Evolutionary conservation across 37 sponge, comb jelly and placozoan genomes (phyloP).

Genomic region (Bolinopsis microptera): DNA sequence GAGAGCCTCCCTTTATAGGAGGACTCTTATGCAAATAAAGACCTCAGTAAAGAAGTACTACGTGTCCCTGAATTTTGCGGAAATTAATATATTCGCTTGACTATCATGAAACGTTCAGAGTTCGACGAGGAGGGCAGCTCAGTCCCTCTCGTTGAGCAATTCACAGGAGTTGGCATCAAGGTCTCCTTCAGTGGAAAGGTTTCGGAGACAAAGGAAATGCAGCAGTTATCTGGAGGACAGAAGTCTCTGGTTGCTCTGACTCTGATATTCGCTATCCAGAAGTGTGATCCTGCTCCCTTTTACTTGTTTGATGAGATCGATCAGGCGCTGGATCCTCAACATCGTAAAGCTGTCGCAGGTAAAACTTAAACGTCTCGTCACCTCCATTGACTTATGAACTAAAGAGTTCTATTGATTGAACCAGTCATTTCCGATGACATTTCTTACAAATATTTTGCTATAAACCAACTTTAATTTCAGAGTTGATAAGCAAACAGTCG

Average conservation of each 20-base stretch:
- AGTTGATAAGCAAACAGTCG: conserved; percentile 83
- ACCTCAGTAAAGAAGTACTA: too few relatives aligned
- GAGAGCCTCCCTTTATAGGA: too few relatives aligned
- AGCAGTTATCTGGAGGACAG: conserved; percentile 98
- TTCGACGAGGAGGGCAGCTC: conserved; percentile 65
- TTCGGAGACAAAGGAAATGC: conserved; percentile 87
- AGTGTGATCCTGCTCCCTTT: conserved; percentile 99
- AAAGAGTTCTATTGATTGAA: too few relatives aligned
- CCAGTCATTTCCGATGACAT: too few relatives aligned
- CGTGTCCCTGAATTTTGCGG: too few relatives aligned
- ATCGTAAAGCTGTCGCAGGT: conserved; percentile 94
- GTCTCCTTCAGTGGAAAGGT: conserved; percentile 88
- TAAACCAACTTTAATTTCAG: conserved; percentile 68
- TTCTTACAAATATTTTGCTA: too few relatives aligned
- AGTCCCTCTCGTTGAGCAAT: conserved; percentile 67
- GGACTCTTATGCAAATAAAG: too few relatives aligned
- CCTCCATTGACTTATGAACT: too few relatives aligned
- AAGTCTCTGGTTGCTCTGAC: conserved; percentile 95
- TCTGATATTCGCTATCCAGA: conserved; percentile 98
- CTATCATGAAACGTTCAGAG: conserved; percentile 81
- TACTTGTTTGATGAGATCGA: conserved; percentile 99
- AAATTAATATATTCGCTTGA: too few relatives aligned
- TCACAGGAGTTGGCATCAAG: conserved; percentile 79
- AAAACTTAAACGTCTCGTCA: too few relatives aligned
- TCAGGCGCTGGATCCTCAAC: conserved; percentile 90